Evolutionary conservation across 1,140 invertebrate species (phyloP).

Genomic region (Drosophila mauritiana): DNA sequence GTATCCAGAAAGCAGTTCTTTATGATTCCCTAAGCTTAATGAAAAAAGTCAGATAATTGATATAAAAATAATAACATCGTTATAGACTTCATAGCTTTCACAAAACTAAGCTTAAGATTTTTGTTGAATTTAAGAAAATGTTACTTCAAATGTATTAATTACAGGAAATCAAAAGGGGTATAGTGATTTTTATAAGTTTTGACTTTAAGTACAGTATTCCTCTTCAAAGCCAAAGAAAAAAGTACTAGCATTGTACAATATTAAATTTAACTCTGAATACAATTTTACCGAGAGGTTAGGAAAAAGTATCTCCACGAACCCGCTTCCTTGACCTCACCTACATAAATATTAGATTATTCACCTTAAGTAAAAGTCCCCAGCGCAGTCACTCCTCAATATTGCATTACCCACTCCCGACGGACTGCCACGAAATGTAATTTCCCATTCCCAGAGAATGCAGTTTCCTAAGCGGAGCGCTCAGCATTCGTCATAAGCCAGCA

Average conservation of each 20-base stretch:
- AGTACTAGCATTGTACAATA: not conserved
- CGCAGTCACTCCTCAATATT: slow-evolving; percentile 4
- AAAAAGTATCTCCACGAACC: not conserved
- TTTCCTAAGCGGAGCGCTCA: slow-evolving; percentile 36
- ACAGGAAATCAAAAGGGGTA: not conserved
- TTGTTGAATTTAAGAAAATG: no score
- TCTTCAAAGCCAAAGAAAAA: not conserved
- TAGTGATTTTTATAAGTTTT: not conserved
- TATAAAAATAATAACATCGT: no score
- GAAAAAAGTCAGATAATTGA: no score
- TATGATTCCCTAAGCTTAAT: no score
- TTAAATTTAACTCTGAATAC: not conserved
- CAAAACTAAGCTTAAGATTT: no score
- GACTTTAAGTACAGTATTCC: no score
- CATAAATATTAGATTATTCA: slow-evolving; percentile 29
- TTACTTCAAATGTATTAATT: no score
- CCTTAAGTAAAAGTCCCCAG: slow-evolving; percentile 2
- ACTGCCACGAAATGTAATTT: slow-evolving; percentile 44
- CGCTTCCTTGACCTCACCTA: slow-evolving; percentile 23
- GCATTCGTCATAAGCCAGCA: slow-evolving; percentile 46
- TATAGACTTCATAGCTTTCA: no score
- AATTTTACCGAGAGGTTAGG: not conserved
- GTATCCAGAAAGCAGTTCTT: no score
- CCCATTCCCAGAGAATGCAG: slow-evolving; percentile 35
- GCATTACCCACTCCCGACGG: slow-evolving; percentile 9